These are phyloP conservation scores for Notarius quadriscutis DNA, from an alignment of 2,113 vertebrate species.

Conservation along the genomic window DNA sequence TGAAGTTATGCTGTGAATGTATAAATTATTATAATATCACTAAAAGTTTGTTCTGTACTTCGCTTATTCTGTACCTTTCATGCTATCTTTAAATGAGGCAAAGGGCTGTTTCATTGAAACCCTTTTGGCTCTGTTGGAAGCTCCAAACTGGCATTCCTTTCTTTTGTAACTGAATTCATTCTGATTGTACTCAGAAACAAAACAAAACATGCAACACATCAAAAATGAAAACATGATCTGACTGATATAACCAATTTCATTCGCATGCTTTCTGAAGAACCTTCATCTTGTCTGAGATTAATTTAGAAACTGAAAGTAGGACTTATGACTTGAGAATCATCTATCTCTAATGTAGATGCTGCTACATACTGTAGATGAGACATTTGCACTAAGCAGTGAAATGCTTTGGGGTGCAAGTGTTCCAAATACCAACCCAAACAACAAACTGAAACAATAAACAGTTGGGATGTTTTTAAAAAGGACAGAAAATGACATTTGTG, in stretches of 20 bases:
- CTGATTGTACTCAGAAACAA: not conserved
- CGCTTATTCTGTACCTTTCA: not conserved
- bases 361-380: not conserved
- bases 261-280: not conserved
- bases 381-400: slow-evolving; percentile 1
- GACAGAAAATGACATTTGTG: not conserved
- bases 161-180: not conserved
- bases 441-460: slow-evolving; percentile 10
- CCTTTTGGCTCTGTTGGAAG: not conserved
- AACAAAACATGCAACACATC: not conserved
- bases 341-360: not conserved
- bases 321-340: not conserved
- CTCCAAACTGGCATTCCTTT: not conserved
- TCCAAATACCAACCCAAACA: not conserved
- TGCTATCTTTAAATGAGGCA: not conserved
- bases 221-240: not conserved
- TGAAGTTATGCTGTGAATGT: not conserved
- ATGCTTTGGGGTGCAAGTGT: not conserved
- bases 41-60: not conserved
- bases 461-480: not conserved
- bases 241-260: not conserved
- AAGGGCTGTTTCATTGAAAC: not conserved
- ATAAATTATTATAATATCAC: not conserved
- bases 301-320: slow-evolving; percentile 13
- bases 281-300: not conserved